Conservation (phyloP, 2,888 invertebrate species). For the Gastracanthus pulcherrimus region DNA sequence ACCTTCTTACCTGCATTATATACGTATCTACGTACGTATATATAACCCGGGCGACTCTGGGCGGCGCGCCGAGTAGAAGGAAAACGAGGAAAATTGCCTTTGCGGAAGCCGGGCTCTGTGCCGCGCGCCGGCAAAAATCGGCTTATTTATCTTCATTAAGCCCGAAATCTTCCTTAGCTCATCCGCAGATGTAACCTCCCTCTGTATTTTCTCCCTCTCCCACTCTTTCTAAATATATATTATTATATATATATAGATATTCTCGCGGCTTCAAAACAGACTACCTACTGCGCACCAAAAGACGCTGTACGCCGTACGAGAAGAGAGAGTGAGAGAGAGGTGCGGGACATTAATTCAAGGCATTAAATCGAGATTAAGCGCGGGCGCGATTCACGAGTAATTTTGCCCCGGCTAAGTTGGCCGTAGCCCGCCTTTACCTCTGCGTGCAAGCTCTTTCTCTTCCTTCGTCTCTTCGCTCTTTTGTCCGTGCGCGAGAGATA, state of each 20-base stretch:
- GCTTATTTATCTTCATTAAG: constrained; percentile 55
- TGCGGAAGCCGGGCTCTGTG: neutral
- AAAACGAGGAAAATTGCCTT: constrained; percentile 6
- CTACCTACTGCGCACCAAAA: too few species aligned
- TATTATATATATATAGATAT: neutral
- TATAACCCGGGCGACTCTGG: too few species aligned
- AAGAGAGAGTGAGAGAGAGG: neutral
- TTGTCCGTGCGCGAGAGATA: constrained; percentile 20
- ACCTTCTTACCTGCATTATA: too few species aligned
- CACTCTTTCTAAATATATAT: neutral
- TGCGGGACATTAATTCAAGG: neutral
- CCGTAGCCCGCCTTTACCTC: constrained; percentile 21
- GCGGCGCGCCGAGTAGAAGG: neutral
- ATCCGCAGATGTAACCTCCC: constrained; percentile 13
- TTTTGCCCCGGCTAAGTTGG: constrained; percentile 35
- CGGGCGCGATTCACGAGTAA: constrained; percentile 2
- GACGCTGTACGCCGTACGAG: too few species aligned
- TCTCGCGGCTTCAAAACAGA: neutral
- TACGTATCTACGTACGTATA: too few species aligned
- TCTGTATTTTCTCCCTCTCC: neutral
- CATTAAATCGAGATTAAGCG: constrained; percentile 54
- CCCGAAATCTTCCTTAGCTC: constrained; percentile 32
- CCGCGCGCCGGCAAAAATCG: constrained; percentile 11
- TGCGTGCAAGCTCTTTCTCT: neutral
- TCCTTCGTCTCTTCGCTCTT: neutral